Conservation (phyloP, 2,797 vertebrate species). For the Arrhamphus sclerolepis region DNA sequence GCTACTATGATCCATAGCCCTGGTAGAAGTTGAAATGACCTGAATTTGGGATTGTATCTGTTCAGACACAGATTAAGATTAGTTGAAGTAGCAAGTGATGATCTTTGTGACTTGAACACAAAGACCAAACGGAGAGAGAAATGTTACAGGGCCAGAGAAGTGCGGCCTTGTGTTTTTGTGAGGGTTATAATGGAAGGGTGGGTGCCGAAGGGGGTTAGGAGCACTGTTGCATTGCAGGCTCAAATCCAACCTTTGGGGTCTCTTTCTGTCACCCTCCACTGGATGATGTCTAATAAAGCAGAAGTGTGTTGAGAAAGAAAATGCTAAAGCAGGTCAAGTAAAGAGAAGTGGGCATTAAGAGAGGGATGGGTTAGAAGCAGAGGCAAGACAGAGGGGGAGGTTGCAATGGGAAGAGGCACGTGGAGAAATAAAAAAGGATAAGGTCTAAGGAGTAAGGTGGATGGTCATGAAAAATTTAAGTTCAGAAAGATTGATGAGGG, state of each 20-base stretch:
- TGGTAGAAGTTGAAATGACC: no score
- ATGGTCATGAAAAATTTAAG: slow-evolving; percentile 48
- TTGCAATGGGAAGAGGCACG: slow-evolving; percentile 2
- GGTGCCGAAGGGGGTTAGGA: slow-evolving; percentile 37
- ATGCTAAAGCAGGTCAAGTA: slow-evolving; percentile 65
- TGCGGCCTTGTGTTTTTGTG: no score
- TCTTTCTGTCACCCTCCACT: slow-evolving; percentile 49
- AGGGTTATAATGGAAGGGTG: background rate
- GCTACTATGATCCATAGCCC: background rate
- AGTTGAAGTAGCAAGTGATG: slow-evolving; percentile 12
- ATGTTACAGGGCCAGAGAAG: no score
- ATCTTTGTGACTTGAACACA: slow-evolving; percentile 7
- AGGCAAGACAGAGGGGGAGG: slow-evolving; percentile 15
- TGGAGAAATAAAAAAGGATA: slow-evolving; percentile 7
- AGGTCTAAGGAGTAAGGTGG: slow-evolving; percentile 27
- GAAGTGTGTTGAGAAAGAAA: slow-evolving; percentile 51
- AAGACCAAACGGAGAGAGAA: slow-evolving; percentile 2
- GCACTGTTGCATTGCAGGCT: slow-evolving; percentile 45
- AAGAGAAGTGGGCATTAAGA: slow-evolving; percentile 34
- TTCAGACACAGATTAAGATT: slow-evolving; percentile 13
- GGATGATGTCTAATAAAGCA: slow-evolving; percentile 51
- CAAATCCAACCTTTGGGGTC: slow-evolving; percentile 48
- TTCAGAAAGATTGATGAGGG: slow-evolving; percentile 22
- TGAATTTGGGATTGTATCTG: background rate
- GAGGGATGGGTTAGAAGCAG: slow-evolving; percentile 15